These are phyloP conservation scores for Hemaris fuciformis DNA, from an alignment of 2,888 invertebrate species.

Conservation along the genomic window DNA sequence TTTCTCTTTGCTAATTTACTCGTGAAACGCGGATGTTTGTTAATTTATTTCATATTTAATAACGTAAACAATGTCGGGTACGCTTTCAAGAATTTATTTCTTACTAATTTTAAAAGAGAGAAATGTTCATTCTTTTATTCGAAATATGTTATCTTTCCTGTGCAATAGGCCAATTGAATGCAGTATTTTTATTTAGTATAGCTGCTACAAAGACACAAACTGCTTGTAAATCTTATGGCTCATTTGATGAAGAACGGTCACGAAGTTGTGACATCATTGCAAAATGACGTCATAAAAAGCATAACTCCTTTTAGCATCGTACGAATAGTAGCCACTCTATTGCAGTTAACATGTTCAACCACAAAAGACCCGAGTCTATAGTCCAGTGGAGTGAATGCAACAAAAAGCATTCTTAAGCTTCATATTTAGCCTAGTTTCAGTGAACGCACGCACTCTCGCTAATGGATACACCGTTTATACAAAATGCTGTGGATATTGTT, in stretches of 20 bases:
- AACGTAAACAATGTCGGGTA: background rate
- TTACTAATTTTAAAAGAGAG: background rate
- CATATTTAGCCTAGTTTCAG: constrained; percentile 7
- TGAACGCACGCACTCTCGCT: constrained; percentile 5
- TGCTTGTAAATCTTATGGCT: too few relatives aligned
- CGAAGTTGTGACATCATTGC: too few relatives aligned
- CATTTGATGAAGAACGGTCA: too few relatives aligned
- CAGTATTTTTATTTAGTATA: too few relatives aligned
- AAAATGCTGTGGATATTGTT: background rate
- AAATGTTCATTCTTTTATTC: too few relatives aligned
- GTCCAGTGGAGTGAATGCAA: background rate
- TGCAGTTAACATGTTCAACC: background rate
- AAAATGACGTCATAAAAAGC: background rate
- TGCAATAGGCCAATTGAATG: too few relatives aligned
- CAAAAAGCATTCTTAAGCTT: constrained; percentile 3
- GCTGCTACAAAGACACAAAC: too few relatives aligned
- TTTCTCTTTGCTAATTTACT: background rate
- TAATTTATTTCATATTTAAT: constrained; percentile 8
- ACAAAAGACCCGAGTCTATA: background rate
- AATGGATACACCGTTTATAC: background rate
- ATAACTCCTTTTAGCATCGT: background rate
- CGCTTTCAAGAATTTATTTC: background rate
- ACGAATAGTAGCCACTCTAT: background rate
- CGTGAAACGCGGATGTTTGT: background rate
- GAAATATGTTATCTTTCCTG: too few relatives aligned